Evolutionary conservation across 2,113 vertebrate species (phyloP), one percentile per base, ranked within the genome.

Genomic region (Scophthalmus maximus): DNA sequence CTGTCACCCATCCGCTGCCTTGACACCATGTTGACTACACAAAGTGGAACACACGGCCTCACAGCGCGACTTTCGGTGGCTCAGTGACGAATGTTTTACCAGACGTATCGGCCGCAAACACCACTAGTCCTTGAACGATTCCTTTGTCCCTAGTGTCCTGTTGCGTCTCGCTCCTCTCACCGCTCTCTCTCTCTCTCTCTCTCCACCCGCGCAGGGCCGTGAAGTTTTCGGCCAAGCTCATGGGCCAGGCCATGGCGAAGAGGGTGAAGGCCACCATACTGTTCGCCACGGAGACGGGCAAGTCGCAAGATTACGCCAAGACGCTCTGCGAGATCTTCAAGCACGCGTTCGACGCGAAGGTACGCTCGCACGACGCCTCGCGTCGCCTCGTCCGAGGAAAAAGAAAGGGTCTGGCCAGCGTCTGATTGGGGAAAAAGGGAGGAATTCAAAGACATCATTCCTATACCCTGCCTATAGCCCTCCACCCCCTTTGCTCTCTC

Each of bases 201-300:
- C 44, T 59, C 62, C 2, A 18, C 34, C 10, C 90, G 57, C 40
- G 11, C 85, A 99, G 98, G 87, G 98, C 97, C 7, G 98, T 99
- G 76, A 99, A 99, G 91, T 99, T 99, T 89, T 99, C 98, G 0
- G 96, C 98, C 64, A 99, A 99, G 83, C 92, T 99, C 81, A 99
- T 99, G 98, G 97, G 97, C 3, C 96, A 98, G 44, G 98, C 97
- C 22, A 99, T 99, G 97, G 97, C 98, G 51, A 98, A 98, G 92
- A 94, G 98, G 73, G 97, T 99, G 66, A 99, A 99, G 84, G 97
- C 98, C 0, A 98, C 96, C 82, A 98, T 99, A 70, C 93, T 99
- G 63, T 99, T 97, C 0, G 98, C 97, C 81, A 99, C 97, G 0
- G 98, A 99, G 73, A 99, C 98, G 0, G 98, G 98, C 18, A 99